These are phyloP conservation scores for Lycodopsis pacificus DNA, from an alignment of 2,797 vertebrate species.

Conservation along the genomic window DNA sequence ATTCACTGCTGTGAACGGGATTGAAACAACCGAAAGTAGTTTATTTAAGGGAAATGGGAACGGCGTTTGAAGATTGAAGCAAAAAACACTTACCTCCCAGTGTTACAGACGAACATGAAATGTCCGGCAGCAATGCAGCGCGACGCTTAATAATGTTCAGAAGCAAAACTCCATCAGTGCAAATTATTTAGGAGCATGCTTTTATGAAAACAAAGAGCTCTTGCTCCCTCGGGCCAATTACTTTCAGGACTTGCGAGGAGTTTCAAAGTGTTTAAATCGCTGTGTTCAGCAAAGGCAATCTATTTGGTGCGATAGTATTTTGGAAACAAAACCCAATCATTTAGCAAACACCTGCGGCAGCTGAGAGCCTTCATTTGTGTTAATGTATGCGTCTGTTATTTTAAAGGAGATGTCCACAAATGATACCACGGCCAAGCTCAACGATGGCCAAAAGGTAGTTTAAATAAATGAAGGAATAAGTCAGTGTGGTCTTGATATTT, in stretches of 20 bases:
- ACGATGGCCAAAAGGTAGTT: background rate
- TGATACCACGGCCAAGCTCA: background rate
- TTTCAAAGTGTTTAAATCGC: constrained; percentile 38
- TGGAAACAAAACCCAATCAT: constrained; percentile 27
- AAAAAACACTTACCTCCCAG: constrained; percentile 12
- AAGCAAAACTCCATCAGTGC: background rate
- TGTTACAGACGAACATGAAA: constrained; percentile 20
- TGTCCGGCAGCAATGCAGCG: constrained; percentile 11
- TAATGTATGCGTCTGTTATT: constrained; percentile 5
- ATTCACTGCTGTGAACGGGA: constrained; percentile 27
- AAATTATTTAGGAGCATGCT: background rate
- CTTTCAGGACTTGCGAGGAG: background rate
- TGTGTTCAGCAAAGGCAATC: constrained; percentile 32
- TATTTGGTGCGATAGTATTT: constrained; percentile 14
- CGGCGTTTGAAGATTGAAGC: constrained; percentile 15
- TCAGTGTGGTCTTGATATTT: background rate
- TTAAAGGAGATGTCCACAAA: background rate
- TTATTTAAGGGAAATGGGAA: constrained; percentile 32
- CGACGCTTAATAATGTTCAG: constrained; percentile 27
- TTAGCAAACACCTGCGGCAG: background rate
- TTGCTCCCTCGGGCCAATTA: constrained; percentile 33
- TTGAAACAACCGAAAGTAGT: constrained; percentile 20
- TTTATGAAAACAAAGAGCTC: constrained; percentile 34
- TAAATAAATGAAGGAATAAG: constrained; percentile 11
- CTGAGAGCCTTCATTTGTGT: background rate